phyloP scores from a whole-genome alignment of 2,888 invertebrate species.

The Xestoiulus laeticollis region DNA sequence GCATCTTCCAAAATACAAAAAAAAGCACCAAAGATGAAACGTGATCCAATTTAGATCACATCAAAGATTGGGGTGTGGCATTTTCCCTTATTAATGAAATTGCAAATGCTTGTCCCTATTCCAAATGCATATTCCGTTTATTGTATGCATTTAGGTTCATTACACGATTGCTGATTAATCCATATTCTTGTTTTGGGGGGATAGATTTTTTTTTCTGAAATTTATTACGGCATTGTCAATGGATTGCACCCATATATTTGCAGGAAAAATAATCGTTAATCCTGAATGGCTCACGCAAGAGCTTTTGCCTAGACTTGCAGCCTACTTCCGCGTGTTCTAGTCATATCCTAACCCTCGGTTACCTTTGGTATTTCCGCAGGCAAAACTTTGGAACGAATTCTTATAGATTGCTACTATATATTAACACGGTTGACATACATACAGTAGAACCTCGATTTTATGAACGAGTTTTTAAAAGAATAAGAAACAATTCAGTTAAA shows the following conservation, averaged over 20 bases:
- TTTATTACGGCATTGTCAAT: slow-evolving; percentile 39
- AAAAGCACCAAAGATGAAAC: background rate
- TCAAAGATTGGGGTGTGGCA: slow-evolving; percentile 3
- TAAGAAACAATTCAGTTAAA: too few species aligned
- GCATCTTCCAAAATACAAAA: background rate
- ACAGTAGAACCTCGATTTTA: too few species aligned
- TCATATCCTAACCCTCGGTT: background rate
- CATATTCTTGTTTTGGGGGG: background rate
- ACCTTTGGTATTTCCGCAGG: background rate
- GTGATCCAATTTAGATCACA: background rate
- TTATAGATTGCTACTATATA: background rate
- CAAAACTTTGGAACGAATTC: background rate
- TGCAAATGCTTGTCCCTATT: background rate
- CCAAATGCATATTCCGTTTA: background rate
- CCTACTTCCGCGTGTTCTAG: background rate
- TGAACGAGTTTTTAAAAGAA: too few species aligned
- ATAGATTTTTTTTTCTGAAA: background rate
- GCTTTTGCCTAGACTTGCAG: background rate
- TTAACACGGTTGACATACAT: background rate
- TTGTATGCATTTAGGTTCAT: background rate
- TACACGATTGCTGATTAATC: background rate
- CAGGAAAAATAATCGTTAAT: slow-evolving; percentile 33
- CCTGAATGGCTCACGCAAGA: slow-evolving; percentile 1
- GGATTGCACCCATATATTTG: background rate
- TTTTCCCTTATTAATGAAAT: background rate